Base-by-base conservation (phyloP, 2,888 invertebrate genomes). In the Agrotis exclamationis region DNA sequence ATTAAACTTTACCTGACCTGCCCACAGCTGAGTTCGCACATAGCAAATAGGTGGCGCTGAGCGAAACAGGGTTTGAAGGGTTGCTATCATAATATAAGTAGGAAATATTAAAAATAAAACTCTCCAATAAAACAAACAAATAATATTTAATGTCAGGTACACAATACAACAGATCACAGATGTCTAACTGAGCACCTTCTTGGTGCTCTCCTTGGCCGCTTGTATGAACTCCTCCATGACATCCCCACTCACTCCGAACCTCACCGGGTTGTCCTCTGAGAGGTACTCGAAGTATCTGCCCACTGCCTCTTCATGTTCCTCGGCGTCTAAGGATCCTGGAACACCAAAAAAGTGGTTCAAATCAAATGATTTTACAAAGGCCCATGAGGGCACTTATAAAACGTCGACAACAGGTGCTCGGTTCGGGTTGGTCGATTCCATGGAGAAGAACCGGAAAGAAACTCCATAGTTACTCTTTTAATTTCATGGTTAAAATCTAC, bases 161-260 rank as follows among this genome's bases (percentile, higher is more conserved):
- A 87, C 79, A 81, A 74, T 76, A 63, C 54, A 79, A 33, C 63
- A 83, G 70, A 87, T 87, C 86, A 88, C 87, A 90, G 86, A 64
- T 0, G 9, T 76, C 84, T 74, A 88, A 24, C 78, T 85, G 13
- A 91, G 83, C 47, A 85, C 82, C 44, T 88, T 90, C 83, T 95
- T 95, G 16, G 93, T 95, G 78, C 82, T 83, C 5, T 92, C 92
- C 64, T 88, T 92, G 1, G 96, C 95, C 0, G 91, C 85, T 54
- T 93, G 92, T 0, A 96, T 86, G 63, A 96, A 94, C 58, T 96
- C 94, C 24, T 96, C 95, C 93, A 96, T 93, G 1, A 92, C 90
- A 0, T 94, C 93, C 0, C 88, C 90, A 69, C 92, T 93, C 7
- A 95, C 96, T 3, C 96, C 96, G 71, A 95, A 96, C 66, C 89